phyloP scores from a whole-genome alignment of 2,888 invertebrate species.

The Apeira syringaria region DNA sequence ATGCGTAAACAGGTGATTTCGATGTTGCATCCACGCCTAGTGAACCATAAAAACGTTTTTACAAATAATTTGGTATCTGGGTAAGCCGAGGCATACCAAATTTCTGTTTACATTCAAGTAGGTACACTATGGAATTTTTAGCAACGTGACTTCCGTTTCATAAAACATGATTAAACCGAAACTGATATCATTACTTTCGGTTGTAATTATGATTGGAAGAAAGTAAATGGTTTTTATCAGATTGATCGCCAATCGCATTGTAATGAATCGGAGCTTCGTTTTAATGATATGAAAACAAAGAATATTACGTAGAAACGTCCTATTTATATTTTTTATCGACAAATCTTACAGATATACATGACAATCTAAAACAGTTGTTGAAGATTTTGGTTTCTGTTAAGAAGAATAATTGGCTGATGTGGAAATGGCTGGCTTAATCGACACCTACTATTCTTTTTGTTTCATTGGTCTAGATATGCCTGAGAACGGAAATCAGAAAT shows the following conservation, averaged over 20 bases:
- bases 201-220: constrained; percentile 33
- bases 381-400: constrained; percentile 15
- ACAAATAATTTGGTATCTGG: constrained; percentile 40
- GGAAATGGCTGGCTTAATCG: constrained; percentile 34
- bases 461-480: constrained; percentile 49
- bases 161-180: constrained; percentile 15
- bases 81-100: constrained; percentile 23
- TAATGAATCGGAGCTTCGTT: constrained; percentile 52
- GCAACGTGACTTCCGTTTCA: constrained; percentile 13
- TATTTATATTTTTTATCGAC: too few relatives aligned
- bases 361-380: too few relatives aligned
- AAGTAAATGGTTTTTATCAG: constrained; percentile 50
- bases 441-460: constrained; percentile 54
- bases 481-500: constrained; percentile 54
- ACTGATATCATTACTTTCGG: constrained; percentile 18
- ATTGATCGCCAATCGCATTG: constrained; percentile 41
- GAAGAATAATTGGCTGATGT: constrained; percentile 25
- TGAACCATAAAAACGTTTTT: constrained; percentile 58
- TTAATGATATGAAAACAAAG: constrained; percentile 34
- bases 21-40: constrained; percentile 46
- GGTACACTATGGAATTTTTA: constrained; percentile 12
- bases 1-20: constrained; percentile 60
- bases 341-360: too few relatives aligned
- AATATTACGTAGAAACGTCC: constrained; percentile 9
- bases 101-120: constrained; percentile 24